phyloP scores from a whole-genome alignment of 2,888 invertebrate species.

The Phymatocera aterrima region DNA sequence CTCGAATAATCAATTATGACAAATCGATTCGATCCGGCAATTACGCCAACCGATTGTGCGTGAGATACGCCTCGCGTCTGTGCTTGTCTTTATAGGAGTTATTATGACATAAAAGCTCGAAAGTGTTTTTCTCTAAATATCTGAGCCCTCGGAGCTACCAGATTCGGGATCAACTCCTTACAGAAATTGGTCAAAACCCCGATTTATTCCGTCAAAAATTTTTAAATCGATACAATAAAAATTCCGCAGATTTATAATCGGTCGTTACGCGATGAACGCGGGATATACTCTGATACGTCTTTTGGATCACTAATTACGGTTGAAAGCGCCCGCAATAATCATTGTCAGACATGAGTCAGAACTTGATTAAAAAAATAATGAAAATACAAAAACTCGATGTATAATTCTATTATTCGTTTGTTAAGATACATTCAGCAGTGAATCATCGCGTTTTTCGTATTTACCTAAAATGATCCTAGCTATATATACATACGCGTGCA shows the following conservation, averaged over 20 bases:
- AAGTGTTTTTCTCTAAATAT: neutral
- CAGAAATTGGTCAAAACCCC: too few relatives aligned
- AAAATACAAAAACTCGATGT: neutral
- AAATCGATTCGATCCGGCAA: conserved; percentile 24
- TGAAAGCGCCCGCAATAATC: neutral
- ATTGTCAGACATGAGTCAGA: neutral
- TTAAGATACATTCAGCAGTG: neutral
- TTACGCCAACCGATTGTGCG: conserved; percentile 9
- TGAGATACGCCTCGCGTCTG: neutral
- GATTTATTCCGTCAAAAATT: neutral
- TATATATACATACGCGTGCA: too few relatives aligned
- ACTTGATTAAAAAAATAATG: neutral
- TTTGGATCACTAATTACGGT: too few relatives aligned
- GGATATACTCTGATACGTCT: too few relatives aligned
- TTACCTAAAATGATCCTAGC: too few relatives aligned
- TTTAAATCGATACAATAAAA: neutral
- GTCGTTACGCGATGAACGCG: too few relatives aligned
- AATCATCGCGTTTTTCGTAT: too few relatives aligned
- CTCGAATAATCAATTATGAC: conserved; percentile 24
- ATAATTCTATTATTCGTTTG: neutral
- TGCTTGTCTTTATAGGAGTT: neutral
- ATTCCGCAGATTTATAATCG: too few relatives aligned
- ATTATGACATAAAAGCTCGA: neutral
- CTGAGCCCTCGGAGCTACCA: too few relatives aligned
- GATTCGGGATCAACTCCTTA: too few relatives aligned